These are phyloP conservation scores for Pseudobourletiella spinata DNA, from an alignment of 1,140 invertebrate species.

Conservation along the genomic window DNA sequence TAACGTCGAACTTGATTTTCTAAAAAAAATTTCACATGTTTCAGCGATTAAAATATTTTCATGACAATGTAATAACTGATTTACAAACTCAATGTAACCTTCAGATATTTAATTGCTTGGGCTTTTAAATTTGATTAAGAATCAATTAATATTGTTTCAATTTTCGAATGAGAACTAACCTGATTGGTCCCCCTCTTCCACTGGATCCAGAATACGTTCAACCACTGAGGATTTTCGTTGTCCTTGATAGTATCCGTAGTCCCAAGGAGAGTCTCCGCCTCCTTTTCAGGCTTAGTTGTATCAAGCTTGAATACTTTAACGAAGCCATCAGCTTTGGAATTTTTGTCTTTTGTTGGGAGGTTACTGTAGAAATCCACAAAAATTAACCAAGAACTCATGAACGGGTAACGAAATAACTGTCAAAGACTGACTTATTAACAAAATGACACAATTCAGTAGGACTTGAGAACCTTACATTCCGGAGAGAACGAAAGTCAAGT, in stretches of 20 bases:
- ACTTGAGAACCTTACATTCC: background rate
- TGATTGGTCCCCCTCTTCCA: slow-evolving; percentile 27
- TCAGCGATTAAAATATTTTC: background rate
- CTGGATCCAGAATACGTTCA: slow-evolving; percentile 19
- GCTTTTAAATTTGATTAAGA: background rate
- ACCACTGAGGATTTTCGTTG: slow-evolving; percentile 15
- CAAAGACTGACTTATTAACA: background rate
- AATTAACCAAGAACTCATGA: background rate
- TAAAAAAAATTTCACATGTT: background rate
- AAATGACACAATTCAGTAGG: background rate
- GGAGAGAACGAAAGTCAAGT: background rate
- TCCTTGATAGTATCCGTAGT: slow-evolving; percentile 16
- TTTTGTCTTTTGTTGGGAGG: slow-evolving; percentile 6
- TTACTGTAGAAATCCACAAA: slow-evolving; percentile 4
- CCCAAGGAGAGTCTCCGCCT: slow-evolving; percentile 10
- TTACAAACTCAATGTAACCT: background rate
- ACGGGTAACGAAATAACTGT: background rate
- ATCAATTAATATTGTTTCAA: background rate
- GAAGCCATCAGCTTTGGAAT: slow-evolving; percentile 13
- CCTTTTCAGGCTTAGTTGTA: slow-evolving; percentile 4
- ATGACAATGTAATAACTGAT: background rate
- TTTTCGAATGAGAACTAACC: no score
- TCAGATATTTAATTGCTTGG: background rate
- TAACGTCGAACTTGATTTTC: slow-evolving; percentile 8
- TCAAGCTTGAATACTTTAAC: slow-evolving; percentile 21